Base-by-base conservation (phyloP, 1,140 invertebrate species). In the Macrosteles quadrilineatus region DNA sequence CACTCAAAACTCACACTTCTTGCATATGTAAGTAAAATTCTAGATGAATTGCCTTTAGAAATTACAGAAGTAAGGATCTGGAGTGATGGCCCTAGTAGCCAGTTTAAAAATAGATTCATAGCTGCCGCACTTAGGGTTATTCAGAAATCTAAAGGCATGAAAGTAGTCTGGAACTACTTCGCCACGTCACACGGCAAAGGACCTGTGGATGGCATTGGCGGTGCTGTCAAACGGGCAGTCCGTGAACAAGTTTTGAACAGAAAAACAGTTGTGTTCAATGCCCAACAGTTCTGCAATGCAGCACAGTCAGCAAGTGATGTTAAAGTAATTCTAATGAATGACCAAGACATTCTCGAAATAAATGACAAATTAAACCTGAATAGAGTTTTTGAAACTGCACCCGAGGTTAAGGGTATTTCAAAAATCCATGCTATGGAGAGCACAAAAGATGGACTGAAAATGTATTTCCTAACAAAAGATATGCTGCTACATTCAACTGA, bases 121-220 rank as follows among this genome's bases (percentile, higher is more conserved):
- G 40, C 40, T 43, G 40, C 40, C 9, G 40, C 40, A 9, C 40
- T 43, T 43, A 43, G n/a, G n/a, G n/a, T n/a, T n/a, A 9, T 43
- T n/a, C 40, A 43, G 40, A 43, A 43, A n/a, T 11, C 9, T n/a
- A 43, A 43, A 43, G 53, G 53, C 53, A 57, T 11, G n/a, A 57
- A 57, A 25, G 76, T 75, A 12, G 73, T 74, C 68, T 80, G 78
- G 78, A 55, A 78, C 70, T 79, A 77, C 70, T 76, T 73, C 68
- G 74, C 74, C n/a, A 80, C 77, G 40, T 70, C 73, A 14, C 80
- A 76, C 66, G 80, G 71, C 21, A 78, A 82, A 75, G 75, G 78
- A 59, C 80, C 80, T 36, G 82, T 80, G 32, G 83, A 83, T 67
- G 76, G 77, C 14, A 67, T 75, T 19, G 74, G 73, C 1, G 78